Conservation (phyloP, 2,113 vertebrate species). For the Toxotes chatareus region DNA sequence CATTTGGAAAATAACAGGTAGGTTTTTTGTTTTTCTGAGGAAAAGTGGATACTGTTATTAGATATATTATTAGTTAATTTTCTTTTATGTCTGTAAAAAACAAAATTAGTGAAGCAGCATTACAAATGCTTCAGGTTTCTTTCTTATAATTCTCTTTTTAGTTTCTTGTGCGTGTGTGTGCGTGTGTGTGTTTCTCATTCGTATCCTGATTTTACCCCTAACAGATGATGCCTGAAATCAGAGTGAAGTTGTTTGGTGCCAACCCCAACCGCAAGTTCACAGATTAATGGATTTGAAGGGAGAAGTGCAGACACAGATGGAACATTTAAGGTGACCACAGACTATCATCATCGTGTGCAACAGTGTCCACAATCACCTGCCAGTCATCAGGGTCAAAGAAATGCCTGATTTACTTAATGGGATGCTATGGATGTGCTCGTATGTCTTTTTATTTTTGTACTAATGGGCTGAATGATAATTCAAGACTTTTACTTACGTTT, state of each 20-base stretch:
- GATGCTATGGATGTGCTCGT: neutral
- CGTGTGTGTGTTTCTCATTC: neutral
- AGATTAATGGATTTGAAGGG: conserved; percentile 85
- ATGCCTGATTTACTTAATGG: neutral
- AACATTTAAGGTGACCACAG: conserved; percentile 34
- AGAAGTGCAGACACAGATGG: neutral
- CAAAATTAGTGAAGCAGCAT: no score
- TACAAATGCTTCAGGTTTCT: no score
- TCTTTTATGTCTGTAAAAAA: no score
- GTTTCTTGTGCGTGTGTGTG: no score
- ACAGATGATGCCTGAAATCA: conserved; percentile 98
- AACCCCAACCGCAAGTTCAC: conserved; percentile 95
- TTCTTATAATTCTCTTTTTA: no score
- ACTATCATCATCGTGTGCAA: neutral
- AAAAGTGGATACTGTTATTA: no score
- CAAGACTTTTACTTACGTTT: neutral
- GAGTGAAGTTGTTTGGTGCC: conserved; percentile 91
- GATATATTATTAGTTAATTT: no score
- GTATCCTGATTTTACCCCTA: neutral
- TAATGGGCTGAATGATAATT: neutral
- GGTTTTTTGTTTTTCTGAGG: no score
- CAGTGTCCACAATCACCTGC: neutral
- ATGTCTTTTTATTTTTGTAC: conserved; percentile 24
- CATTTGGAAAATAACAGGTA: no score
- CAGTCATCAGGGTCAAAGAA: conserved; percentile 4